Conservation (phyloP, 1,140 invertebrate species). For the Caenorhabditis tropicalis region DNA sequence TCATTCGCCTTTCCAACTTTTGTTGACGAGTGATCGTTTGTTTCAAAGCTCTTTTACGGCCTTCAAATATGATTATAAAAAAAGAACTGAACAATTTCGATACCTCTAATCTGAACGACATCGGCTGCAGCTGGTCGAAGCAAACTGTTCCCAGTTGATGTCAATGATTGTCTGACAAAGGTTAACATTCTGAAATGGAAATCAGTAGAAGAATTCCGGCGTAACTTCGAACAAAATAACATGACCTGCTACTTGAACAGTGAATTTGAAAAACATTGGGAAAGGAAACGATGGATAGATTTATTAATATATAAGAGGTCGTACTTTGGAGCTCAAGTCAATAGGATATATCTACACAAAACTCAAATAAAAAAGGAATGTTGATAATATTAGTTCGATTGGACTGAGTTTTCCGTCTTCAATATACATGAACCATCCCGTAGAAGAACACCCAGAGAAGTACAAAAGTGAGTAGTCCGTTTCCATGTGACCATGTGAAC, state of each 20-base stretch:
- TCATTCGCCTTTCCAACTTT: conserved; percentile 62
- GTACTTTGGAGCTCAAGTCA: background rate
- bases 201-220: background rate
- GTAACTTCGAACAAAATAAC: background rate
- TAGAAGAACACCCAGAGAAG: conserved; percentile 73
- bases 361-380: background rate
- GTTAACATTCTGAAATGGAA: background rate
- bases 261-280: too few species aligned
- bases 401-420: background rate
- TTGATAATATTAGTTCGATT: background rate
- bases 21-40: conserved; percentile 60
- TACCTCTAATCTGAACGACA: conserved; percentile 34
- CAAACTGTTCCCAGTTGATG: background rate
- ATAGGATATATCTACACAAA: background rate
- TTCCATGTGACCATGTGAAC: conserved; percentile 65
- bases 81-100: background rate
- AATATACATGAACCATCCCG: conserved; percentile 74
- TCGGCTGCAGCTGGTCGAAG: conserved; percentile 18
- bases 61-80: background rate
- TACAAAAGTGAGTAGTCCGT: conserved; percentile 73
- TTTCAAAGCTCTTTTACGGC: conserved; percentile 67
- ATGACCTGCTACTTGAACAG: background rate
- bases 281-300: background rate
- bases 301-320: background rate
- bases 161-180: background rate